phyloP scores from a whole-genome alignment of 1,140 invertebrate species.

The Portunus trituberculatus region DNA sequence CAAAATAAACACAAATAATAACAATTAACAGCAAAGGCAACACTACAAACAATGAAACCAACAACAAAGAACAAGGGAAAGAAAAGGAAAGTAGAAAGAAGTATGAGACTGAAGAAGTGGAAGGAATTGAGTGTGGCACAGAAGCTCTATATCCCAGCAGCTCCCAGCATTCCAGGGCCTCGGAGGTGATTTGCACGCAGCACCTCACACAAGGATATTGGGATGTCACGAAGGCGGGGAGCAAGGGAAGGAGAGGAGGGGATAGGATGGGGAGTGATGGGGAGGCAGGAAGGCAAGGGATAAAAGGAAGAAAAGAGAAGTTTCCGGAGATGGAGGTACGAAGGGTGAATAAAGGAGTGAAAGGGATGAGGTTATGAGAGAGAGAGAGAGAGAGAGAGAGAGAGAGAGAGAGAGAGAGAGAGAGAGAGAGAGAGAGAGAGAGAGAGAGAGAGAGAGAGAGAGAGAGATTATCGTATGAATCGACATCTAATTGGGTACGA shows the following conservation, averaged over 20 bases:
- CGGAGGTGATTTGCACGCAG: background rate
- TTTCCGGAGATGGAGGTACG: background rate
- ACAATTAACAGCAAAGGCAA: too few relatives aligned
- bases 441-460: too few relatives aligned
- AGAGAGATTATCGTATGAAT: too few relatives aligned
- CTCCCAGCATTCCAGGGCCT: background rate
- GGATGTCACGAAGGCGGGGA: background rate
- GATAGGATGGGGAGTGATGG: background rate
- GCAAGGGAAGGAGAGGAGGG: background rate
- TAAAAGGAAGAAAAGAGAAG: background rate
- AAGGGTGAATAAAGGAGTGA: background rate
- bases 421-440: background rate
- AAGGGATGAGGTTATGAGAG: background rate
- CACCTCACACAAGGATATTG: background rate
- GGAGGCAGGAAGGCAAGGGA: background rate
- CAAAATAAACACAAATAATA: too few relatives aligned
- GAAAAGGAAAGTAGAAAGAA: background rate
- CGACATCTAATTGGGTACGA: too few relatives aligned
- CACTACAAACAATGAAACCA: too few relatives aligned
- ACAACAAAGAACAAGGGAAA: background rate
- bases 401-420: background rate
- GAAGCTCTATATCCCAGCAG: background rate
- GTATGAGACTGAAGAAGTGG: background rate
- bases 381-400: background rate
- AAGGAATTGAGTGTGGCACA: background rate